Evolutionary conservation across 2,113 vertebrate species (phyloP).

Genomic region (Morone saxatilis): DNA sequence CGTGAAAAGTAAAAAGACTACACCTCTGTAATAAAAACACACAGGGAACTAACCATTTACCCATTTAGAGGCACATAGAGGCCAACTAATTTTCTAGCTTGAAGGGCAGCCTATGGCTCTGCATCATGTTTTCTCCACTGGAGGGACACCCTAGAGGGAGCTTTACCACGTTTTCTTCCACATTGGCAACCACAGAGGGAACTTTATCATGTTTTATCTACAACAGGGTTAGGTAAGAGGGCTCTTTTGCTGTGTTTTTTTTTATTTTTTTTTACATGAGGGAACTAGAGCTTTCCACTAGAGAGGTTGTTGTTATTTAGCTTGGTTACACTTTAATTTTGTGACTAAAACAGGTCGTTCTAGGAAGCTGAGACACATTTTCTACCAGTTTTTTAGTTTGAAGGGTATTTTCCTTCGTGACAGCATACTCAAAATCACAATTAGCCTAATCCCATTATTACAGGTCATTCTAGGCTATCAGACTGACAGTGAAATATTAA

Average conservation of each 20-base stretch:
- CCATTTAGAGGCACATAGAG: too few relatives aligned
- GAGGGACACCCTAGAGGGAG: too few relatives aligned
- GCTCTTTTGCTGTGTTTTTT: not conserved
- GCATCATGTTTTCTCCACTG: too few relatives aligned
- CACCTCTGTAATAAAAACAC: too few relatives aligned
- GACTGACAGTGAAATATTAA: not conserved
- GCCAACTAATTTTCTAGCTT: too few relatives aligned
- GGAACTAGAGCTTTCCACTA: not conserved
- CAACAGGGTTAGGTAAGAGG: too few relatives aligned
- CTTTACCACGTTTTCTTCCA: too few relatives aligned
- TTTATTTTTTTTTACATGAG: not conserved
- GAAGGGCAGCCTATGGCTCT: too few relatives aligned
- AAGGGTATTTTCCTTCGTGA: not conserved
- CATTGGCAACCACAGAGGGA: too few relatives aligned
- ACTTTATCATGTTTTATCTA: too few relatives aligned
- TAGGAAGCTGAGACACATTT: not conserved
- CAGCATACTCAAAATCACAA: slow-evolving; percentile 7
- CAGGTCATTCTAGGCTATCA: not conserved
- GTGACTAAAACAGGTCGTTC: not conserved
- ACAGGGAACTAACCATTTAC: too few relatives aligned
- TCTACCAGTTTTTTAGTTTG: not conserved
- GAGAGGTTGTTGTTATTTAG: not conserved
- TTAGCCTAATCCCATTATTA: not conserved
- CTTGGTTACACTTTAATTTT: not conserved
- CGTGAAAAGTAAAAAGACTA: too few relatives aligned